Base-by-base conservation (phyloP, 2,888 invertebrate species). In the Hyppa rectilinea region DNA sequence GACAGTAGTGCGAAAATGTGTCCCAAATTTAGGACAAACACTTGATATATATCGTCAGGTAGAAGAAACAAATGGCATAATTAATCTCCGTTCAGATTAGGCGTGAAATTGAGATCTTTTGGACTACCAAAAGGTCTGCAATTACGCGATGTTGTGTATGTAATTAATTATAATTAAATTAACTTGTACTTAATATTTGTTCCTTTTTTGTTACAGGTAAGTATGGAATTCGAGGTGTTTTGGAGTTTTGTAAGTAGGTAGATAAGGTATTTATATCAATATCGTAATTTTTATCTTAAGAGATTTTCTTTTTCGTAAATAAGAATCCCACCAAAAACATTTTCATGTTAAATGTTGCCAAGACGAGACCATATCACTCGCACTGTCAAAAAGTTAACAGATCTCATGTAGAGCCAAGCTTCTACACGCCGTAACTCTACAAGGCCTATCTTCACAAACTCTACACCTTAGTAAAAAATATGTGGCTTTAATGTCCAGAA, bases 121-220 rank as follows among this genome's bases (percentile, higher is more conserved):
- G 1, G 7, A n/a, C n/a, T n/a, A n/a, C n/a, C n/a, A n/a, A n/a
- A n/a, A n/a, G n/a, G n/a, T n/a, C n/a, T n/a, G n/a, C 36, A 53
- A 59, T 75, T 71, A n/a, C n/a, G 7, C 45, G 14, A n/a, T 43
- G 36, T 3, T 26, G 14, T 70, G 71, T 61, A 36, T 23, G 17
- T 50, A 56, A 80, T 75, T 63, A 60, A 69, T 69, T 58, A 17
- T 38, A 36, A 52, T 60, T 80, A 14, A 50, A 62, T 75, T 38
- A 52, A 71, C 23, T 45, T 60, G 53, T 62, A 34, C 40, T 58
- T 4, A 55, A 5, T 55, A 12, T 52, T 40, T 63, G 12, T 55
- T 56, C 0, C 9, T 61, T 68, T 72, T 67, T 73, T 78, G 55
- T 81, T 80, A 0, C 80, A 80, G 80, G 80, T 80, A 80, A 80